Evolutionary conservation across 2,888 invertebrate genomes (phyloP).

Genomic region (Chymomyza amoena): DNA sequence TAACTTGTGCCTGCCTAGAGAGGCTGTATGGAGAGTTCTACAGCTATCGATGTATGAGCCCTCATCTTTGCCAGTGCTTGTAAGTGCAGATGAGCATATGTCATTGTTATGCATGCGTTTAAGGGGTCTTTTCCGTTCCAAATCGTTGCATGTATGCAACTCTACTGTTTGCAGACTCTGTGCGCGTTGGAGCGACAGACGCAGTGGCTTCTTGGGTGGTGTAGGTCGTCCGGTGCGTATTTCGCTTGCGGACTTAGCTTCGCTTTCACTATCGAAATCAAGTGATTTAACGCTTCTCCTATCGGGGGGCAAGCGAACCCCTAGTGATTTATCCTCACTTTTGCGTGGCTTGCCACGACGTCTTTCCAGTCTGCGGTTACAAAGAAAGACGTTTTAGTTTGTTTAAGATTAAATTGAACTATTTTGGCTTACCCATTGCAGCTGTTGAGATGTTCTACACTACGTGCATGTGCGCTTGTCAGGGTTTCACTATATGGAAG

Average conservation of each 20-base stretch:
- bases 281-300: slow-evolving; percentile 85
- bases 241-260: slow-evolving; percentile 66
- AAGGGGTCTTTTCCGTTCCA: slow-evolving; percentile 76
- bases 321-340: slow-evolving; percentile 57
- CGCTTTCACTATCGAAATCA: slow-evolving; percentile 88
- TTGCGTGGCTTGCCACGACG: slow-evolving; percentile 65
- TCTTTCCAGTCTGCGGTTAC: slow-evolving; percentile 61
- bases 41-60: slow-evolving; percentile 71
- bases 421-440: slow-evolving; percentile 69
- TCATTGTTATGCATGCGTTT: slow-evolving; percentile 76
- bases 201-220: slow-evolving; percentile 91
- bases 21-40: slow-evolving; percentile 75
- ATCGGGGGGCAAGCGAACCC: slow-evolving; percentile 66
- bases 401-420: neutral
- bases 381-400: neutral
- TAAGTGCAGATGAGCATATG: slow-evolving; percentile 46
- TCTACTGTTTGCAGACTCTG: slow-evolving; percentile 88
- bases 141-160: slow-evolving; percentile 64
- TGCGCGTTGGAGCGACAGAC: slow-evolving; percentile 90
- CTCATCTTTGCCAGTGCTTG: slow-evolving; percentile 48
- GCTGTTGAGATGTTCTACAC: slow-evolving; percentile 78
- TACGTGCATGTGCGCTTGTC: slow-evolving; percentile 73
- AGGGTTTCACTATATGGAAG: slow-evolving; percentile 62
- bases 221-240: slow-evolving; percentile 83
- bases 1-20: slow-evolving; percentile 76